phyloP scores from a whole-genome alignment of 2,888 invertebrate genomes.

The Caenorhabditis sp. region DNA sequence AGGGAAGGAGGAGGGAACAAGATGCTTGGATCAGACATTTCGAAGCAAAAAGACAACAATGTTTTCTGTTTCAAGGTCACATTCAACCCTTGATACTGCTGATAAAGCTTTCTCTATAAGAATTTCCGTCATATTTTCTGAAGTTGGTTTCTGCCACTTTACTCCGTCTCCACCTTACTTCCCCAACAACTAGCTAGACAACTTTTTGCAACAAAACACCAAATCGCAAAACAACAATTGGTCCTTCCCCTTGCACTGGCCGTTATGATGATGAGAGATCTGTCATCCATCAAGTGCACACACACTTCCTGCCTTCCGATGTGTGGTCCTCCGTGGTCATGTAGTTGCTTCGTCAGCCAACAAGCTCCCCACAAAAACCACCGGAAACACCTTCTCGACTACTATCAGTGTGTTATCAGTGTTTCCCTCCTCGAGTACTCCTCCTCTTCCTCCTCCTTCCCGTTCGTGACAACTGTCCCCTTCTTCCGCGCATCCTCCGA shows the following conservation, averaged over 20 bases:
- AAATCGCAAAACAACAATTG: constrained; percentile 14
- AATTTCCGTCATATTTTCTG: no score
- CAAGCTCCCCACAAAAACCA: constrained; percentile 30
- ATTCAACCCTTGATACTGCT: no score
- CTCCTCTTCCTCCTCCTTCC: constrained; percentile 1
- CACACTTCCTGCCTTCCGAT: background rate
- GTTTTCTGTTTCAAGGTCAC: no score
- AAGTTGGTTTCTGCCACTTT: no score
- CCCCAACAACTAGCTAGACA: background rate
- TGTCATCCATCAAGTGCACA: constrained; percentile 51
- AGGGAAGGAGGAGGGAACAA: no score
- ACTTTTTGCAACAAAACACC: background rate
- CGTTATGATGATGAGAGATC: constrained; percentile 4
- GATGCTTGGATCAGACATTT: no score
- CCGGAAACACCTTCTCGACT: constrained; percentile 24
- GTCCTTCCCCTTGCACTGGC: no score
- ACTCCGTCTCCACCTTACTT: no score
- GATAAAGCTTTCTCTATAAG: no score
- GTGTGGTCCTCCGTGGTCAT: constrained; percentile 17
- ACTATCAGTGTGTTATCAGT: constrained; percentile 23
- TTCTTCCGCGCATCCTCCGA: constrained; percentile 3
- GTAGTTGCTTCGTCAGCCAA: background rate
- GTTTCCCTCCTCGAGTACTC: background rate
- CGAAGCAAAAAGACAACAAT: no score
- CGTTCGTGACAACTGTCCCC: constrained; percentile 26